These are phyloP conservation scores for Halyomorpha halys DNA, from an alignment of 1,140 invertebrate genomes.

Conservation along the genomic window DNA sequence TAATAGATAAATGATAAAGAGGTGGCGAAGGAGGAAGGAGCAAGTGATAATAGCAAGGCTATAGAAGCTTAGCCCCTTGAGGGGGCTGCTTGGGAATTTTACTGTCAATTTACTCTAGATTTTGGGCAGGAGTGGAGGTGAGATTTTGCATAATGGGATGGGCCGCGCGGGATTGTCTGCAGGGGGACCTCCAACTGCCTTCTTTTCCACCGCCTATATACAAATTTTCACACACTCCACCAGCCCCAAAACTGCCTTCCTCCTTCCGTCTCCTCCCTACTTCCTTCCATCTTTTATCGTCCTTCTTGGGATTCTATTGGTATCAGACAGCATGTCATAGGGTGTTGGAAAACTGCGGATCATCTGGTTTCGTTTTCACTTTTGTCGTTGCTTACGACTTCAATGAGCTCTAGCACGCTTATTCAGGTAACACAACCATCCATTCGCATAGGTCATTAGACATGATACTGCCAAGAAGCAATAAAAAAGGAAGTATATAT, in stretches of 20 bases:
- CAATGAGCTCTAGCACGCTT: too few species aligned
- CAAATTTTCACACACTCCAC: not conserved
- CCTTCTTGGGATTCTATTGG: not conserved
- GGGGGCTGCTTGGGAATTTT: conserved; percentile 22
- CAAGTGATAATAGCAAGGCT: conserved; percentile 11
- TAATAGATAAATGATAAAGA: not conserved
- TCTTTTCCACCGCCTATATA: too few species aligned
- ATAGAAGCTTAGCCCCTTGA: conserved; percentile 10
- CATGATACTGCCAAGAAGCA: too few species aligned
- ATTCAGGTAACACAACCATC: too few species aligned
- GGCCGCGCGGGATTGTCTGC: conserved; percentile 6
- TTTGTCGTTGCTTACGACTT: too few species aligned
- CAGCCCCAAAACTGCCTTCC: not conserved
- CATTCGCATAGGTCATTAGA: too few species aligned
- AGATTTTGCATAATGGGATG: conserved; percentile 27
- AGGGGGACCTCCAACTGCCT: too few species aligned
- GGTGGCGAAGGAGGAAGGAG: not conserved
- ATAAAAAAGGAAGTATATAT: too few species aligned
- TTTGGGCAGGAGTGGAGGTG: conserved; percentile 18
- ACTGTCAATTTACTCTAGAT: conserved; percentile 26
- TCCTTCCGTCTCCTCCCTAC: not conserved
- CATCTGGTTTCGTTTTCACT: too few species aligned
- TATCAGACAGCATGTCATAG: not conserved
- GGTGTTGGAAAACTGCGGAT: too few species aligned
- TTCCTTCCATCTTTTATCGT: not conserved